Evolutionary conservation across 2,888 invertebrate genomes (phyloP).

Genomic region (Heteromurus nitidus): DNA sequence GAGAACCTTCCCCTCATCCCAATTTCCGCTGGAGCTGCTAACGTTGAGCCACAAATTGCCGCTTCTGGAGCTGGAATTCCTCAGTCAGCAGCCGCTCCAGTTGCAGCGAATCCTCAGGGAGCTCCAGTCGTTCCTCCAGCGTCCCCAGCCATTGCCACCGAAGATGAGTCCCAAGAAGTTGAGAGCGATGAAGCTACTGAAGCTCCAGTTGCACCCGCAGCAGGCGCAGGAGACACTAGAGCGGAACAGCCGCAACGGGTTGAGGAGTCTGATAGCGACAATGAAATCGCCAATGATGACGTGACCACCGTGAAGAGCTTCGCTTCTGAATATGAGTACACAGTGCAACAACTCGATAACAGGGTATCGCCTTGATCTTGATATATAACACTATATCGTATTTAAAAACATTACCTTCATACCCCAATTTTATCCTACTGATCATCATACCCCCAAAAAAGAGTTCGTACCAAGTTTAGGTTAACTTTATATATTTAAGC

Average conservation of each 20-base stretch:
- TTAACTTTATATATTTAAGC: too few species aligned
- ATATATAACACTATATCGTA: constrained; percentile 11
- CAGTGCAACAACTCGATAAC: constrained; percentile 45
- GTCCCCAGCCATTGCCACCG: not conserved
- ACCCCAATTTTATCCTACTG: constrained; percentile 3
- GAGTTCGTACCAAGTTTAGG: constrained; percentile 30
- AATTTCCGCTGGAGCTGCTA: not conserved
- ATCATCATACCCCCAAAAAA: constrained; percentile 40
- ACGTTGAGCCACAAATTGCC: not conserved
- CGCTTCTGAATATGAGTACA: constrained; percentile 55
- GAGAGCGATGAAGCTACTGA: constrained; percentile 21
- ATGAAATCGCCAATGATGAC: constrained; percentile 60
- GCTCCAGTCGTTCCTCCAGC: constrained; percentile 31
- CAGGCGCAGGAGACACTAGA: too few species aligned
- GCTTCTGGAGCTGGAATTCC: not conserved
- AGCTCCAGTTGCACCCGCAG: constrained; percentile 15
- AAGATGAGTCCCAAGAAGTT: constrained; percentile 19
- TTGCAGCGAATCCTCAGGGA: not conserved
- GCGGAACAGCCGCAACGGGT: constrained; percentile 33
- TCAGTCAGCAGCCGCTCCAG: not conserved
- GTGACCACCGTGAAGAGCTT: constrained; percentile 57
- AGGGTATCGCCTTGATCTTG: constrained; percentile 52
- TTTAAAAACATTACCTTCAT: not conserved
- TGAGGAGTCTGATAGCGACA: constrained; percentile 55
- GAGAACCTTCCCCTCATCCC: not conserved